Conservation (phyloP, 1,140 invertebrate genomes). For the Patella vulgata region DNA sequence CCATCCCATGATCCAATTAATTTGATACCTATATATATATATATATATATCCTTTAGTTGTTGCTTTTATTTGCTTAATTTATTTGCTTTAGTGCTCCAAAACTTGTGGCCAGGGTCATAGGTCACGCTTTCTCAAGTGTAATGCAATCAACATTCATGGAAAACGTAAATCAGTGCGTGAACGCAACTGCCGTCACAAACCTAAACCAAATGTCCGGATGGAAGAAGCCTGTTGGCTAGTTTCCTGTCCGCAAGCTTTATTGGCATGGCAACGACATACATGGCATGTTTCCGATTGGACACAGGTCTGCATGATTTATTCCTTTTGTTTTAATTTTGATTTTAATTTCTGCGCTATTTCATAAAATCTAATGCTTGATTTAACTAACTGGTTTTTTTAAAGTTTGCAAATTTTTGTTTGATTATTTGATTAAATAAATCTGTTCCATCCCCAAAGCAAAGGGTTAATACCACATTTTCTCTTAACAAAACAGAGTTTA, state of each 20-base stretch:
- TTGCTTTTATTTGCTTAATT: slow-evolving; percentile 22
- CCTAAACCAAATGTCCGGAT: slow-evolving; percentile 31
- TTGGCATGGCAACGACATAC: slow-evolving; percentile 10
- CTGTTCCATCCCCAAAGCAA: too few species aligned
- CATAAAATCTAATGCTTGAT: neutral
- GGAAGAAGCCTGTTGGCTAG: slow-evolving; percentile 34
- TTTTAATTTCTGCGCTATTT: too few species aligned
- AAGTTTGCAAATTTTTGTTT: neutral
- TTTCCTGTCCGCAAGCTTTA: slow-evolving; percentile 27
- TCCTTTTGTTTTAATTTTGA: neutral
- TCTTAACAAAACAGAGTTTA: too few species aligned
- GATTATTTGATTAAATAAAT: neutral
- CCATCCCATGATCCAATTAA: too few species aligned
- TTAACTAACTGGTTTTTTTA: neutral
- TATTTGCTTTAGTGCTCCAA: slow-evolving; percentile 44
- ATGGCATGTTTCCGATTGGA: slow-evolving; percentile 40
- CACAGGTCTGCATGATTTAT: slow-evolving; percentile 30
- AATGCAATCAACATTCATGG: slow-evolving; percentile 19
- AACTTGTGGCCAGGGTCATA: slow-evolving; percentile 37
- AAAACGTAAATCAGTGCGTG: slow-evolving; percentile 20
- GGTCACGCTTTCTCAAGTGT: slow-evolving; percentile 41
- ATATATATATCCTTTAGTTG: too few species aligned
- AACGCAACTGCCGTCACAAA: slow-evolving; percentile 29
- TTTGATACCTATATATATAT: too few species aligned
- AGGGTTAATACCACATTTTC: neutral